Conservation (phyloP, 1,140 invertebrate species). For the Lasioglossum baleicum region DNA sequence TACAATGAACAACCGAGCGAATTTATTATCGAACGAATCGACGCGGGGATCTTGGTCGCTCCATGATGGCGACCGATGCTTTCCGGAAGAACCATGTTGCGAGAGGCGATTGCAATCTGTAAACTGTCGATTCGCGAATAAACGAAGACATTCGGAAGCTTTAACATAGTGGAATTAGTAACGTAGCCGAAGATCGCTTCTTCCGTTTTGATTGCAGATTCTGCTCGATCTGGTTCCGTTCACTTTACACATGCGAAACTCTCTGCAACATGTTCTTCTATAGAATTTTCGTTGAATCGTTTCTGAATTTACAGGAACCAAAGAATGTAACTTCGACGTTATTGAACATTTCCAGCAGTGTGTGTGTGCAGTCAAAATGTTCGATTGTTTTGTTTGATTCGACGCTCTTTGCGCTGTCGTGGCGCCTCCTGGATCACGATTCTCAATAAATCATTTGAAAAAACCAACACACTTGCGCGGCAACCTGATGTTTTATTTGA, state of each 20-base stretch:
- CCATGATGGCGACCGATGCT: neutral
- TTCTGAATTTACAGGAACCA: slow-evolving; percentile 1
- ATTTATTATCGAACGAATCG: neutral
- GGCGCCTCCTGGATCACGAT: too few relatives aligned
- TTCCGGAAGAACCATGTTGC: neutral
- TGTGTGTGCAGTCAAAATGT: neutral
- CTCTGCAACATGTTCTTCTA: neutral
- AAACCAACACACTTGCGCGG: neutral
- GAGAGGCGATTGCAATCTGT: neutral
- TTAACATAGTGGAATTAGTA: too few relatives aligned
- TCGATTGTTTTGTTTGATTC: neutral
- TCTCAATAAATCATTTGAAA: too few relatives aligned
- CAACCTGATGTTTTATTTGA: neutral
- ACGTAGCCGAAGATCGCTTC: too few relatives aligned
- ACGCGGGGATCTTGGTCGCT: neutral
- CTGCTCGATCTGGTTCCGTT: neutral
- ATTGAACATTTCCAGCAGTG: neutral
- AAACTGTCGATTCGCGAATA: neutral
- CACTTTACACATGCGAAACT: neutral
- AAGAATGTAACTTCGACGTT: neutral
- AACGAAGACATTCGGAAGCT: too few relatives aligned
- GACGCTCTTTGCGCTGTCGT: neutral
- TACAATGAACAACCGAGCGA: neutral
- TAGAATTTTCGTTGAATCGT: neutral
- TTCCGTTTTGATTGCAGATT: too few relatives aligned